Conservation (phyloP, 1,140 invertebrate genomes). For the Cydia pomonella region DNA sequence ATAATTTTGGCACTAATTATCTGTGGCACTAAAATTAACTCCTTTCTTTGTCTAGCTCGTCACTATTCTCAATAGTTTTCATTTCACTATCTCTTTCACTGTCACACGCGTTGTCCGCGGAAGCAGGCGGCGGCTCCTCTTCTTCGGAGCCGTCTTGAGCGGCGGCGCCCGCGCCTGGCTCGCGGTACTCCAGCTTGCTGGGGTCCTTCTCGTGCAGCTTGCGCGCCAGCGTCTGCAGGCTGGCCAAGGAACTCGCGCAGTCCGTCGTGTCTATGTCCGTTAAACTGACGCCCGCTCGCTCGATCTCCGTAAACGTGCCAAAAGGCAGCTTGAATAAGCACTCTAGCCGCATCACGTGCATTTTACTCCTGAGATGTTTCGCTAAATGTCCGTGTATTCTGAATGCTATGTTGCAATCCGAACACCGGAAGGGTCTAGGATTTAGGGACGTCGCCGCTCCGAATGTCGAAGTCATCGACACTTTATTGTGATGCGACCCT, state of each 20-base stretch:
- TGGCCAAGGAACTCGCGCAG: slow-evolving; percentile 95
- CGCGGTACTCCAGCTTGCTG: slow-evolving; percentile 84
- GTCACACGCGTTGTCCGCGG: slow-evolving; percentile 60
- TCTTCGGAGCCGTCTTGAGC: slow-evolving; percentile 73
- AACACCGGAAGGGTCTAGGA: slow-evolving; percentile 96
- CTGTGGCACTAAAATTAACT: slow-evolving; percentile 81
- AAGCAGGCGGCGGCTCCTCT: slow-evolving; percentile 53
- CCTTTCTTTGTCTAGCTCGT: slow-evolving; percentile 68
- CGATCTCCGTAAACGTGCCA: slow-evolving; percentile 97
- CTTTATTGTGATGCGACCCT: slow-evolving; percentile 94
- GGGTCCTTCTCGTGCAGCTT: slow-evolving; percentile 92
- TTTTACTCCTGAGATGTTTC: slow-evolving; percentile 97
- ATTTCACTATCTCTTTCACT: slow-evolving; percentile 68
- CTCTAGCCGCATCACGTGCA: slow-evolving; percentile 97
- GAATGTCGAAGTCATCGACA: slow-evolving; percentile 92
- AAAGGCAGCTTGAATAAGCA: slow-evolving; percentile 96
- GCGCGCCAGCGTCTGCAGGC: slow-evolving; percentile 88
- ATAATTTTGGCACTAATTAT: slow-evolving; percentile 82
- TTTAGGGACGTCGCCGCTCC: slow-evolving; percentile 92
- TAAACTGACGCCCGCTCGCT: slow-evolving; percentile 92
- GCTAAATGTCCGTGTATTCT: slow-evolving; percentile 97
- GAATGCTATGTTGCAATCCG: slow-evolving; percentile 97
- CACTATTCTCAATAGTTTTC: slow-evolving; percentile 72
- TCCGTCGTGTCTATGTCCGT: slow-evolving; percentile 97
- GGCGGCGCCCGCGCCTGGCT: slow-evolving; percentile 59